phyloP scores from a whole-genome alignment of 1,140 invertebrate species.

The Anastatus disparis region DNA sequence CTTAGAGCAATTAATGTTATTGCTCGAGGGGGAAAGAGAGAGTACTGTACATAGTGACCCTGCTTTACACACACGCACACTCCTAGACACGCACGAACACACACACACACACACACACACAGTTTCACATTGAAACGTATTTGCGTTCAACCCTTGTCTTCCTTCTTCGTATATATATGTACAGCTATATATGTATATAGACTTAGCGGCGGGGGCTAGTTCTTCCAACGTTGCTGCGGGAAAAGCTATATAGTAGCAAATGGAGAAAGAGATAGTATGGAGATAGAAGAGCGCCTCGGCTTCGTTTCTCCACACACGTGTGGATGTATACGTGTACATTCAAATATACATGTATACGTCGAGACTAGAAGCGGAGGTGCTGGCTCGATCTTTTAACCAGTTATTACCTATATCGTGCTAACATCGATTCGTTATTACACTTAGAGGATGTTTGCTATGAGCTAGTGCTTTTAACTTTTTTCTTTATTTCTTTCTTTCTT shows the following conservation, averaged over 20 bases:
- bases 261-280: constrained; percentile 25
- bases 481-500: not conserved
- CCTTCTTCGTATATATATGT: not conserved
- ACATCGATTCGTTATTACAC: constrained; percentile 33
- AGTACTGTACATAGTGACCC: constrained; percentile 18
- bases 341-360: not conserved
- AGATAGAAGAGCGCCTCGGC: not conserved
- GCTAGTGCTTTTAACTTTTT: too few species aligned
- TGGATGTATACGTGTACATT: not conserved
- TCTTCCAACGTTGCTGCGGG: not conserved
- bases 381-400: constrained; percentile 1
- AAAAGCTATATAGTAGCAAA: constrained; percentile 16
- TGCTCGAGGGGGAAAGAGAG: constrained; percentile 48
- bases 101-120: too few species aligned
- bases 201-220: not conserved
- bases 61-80: not conserved
- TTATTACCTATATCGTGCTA: constrained; percentile 23
- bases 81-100: too few species aligned
- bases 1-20: constrained; percentile 63
- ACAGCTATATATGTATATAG: not conserved
- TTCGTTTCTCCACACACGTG: not conserved
- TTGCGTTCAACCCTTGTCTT: not conserved
- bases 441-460: constrained; percentile 8
- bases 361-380: too few species aligned
- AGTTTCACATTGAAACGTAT: too few species aligned